Evolutionary conservation across 2,888 invertebrate genomes (phyloP), one percentile per base, ranked within the genome.

Genomic region (Ectemnius continuus): DNA sequence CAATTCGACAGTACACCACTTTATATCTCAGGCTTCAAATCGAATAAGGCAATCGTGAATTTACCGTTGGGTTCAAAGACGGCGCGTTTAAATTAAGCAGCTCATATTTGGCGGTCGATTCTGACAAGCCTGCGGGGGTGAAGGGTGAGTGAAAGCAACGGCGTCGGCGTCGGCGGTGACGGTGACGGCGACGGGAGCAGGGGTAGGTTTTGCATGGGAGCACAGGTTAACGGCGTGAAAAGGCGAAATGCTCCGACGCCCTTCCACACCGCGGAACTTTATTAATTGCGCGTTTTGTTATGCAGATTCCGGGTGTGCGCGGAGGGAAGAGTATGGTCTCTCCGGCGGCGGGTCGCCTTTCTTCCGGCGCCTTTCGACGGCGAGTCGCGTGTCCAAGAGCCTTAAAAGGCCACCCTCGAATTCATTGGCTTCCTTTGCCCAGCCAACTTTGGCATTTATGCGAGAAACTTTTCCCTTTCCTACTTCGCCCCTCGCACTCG

Each of bases 271-370:
- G 81, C 75, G 82, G 84, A 90, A 90, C 89, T 90, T 90, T 89
- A 89, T 90, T 90, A 90, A 90, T 90, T 90, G 90, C 87, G 86
- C 89, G 87, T 89, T 90, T 90, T 90, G 89, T 90, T 89, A 90
- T 90, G 90, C 87, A 89, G 88, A 90, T 90, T 86, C 82, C 73
- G 72, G 73, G 82, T 72, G 82, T 83, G 77, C 74, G 75, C 82
- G 78, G 65, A n/a, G n/a, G 67, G 23, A 23, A 36, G 36, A 36
- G 36, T 63, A 47, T 45, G 56, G 20, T 65, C 16, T 45, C 57
- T 48, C 60, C 61, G 48, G 26, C 56, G 58, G 13, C 45, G 66
- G 69, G 66, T 61, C 61, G 47, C 45, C 18, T 36, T 36, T 68
- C 62, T 59, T 48, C 26, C 36, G 64, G 64, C 61, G 59, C 70